Percentiles rank a stretch among this genome's conserved stretches.
Conservation (phyloP, 2,888 invertebrate genomes). For the Ochropacha duplaris region DNA sequence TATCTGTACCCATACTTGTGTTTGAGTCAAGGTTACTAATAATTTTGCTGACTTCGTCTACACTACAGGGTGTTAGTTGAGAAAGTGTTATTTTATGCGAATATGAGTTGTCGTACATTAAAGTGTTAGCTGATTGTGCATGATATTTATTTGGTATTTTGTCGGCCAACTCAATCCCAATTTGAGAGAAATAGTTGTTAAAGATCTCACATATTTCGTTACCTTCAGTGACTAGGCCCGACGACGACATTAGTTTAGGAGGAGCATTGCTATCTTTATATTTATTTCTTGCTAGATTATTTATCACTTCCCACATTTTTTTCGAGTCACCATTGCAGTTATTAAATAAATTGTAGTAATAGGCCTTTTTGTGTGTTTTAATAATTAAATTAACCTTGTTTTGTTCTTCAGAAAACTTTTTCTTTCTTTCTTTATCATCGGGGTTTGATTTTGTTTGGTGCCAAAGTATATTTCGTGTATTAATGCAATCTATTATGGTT, state of each 20-base stretch:
- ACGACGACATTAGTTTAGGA: conserved; percentile 9
- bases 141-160: conserved; percentile 13
- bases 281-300: conserved; percentile 12
- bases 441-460: conserved; percentile 10
- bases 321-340: not conserved
- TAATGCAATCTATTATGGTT: conserved; percentile 15
- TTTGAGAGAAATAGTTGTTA: conserved; percentile 15
- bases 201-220: conserved; percentile 17
- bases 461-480: conserved; percentile 16
- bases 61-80: not conserved
- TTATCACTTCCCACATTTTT: not conserved
- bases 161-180: conserved; percentile 15
- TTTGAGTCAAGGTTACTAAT: conserved; percentile 9
- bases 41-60: conserved; percentile 1
- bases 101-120: not conserved
- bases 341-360: not conserved
- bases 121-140: not conserved
- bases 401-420: not conserved
- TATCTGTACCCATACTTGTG: conserved; percentile 13
- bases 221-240: conserved; percentile 7
- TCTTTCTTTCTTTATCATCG: conserved; percentile 7
- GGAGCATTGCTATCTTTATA: conserved; percentile 8
- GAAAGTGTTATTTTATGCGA: not conserved
- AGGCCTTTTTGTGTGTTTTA: not conserved
- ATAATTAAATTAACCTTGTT: not conserved